Conservation (phyloP, 2,888 invertebrate species). For the Glyphotaelius pellucidus region DNA sequence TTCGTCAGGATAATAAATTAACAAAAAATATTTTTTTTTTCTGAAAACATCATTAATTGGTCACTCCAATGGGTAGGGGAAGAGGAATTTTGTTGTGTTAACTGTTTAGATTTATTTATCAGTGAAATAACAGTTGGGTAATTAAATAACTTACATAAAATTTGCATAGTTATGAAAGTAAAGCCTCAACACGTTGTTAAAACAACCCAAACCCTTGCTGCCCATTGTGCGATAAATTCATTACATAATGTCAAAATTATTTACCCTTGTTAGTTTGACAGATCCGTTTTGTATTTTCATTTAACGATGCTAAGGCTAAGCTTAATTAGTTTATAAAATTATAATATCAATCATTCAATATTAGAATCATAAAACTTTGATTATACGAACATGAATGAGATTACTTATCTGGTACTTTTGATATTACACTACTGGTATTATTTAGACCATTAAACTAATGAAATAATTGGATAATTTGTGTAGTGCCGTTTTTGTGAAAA, state of each 20-base stretch:
- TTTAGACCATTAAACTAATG: background rate
- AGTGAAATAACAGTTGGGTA: background rate
- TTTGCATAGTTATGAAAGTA: background rate
- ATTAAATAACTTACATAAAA: background rate
- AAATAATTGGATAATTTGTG: no score
- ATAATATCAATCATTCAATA: background rate
- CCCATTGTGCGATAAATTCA: background rate
- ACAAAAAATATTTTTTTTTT: no score
- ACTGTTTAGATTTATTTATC: background rate
- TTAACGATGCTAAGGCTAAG: background rate
- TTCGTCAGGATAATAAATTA: no score
- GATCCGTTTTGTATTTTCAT: background rate
- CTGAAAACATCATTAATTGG: no score
- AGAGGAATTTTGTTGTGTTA: background rate
- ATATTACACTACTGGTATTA: background rate
- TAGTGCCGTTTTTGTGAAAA: no score
- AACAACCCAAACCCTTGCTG: background rate
- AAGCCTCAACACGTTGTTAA: background rate
- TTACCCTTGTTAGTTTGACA: constrained; percentile 2
- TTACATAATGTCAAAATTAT: background rate
- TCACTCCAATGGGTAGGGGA: background rate
- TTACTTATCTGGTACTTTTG: background rate
- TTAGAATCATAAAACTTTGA: background rate
- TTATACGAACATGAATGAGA: background rate
- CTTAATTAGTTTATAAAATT: background rate